Conservation (phyloP, 2,113 vertebrate species). For the Tylochromis polylepis region DNA sequence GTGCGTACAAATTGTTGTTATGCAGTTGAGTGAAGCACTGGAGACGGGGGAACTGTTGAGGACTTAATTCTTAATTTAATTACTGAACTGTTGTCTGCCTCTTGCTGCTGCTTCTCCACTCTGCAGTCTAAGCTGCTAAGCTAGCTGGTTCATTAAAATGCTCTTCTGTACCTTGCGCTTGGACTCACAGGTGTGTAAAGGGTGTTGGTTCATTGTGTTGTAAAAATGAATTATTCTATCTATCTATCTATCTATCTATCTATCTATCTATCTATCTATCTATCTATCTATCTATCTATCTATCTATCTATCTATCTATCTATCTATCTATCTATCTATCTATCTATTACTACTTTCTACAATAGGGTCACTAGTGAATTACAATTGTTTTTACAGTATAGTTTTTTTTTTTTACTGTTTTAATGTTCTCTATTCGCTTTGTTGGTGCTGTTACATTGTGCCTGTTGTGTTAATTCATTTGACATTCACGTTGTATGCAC, state of each 20-base stretch:
- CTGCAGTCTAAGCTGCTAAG: background rate
- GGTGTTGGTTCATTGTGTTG: background rate
- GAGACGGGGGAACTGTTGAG: background rate
- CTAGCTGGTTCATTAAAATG: background rate
- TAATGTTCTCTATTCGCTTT: background rate
- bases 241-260: no score
- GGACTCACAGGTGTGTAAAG: background rate
- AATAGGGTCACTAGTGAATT: background rate
- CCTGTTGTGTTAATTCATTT: background rate
- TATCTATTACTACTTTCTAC: background rate
- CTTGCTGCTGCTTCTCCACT: background rate
- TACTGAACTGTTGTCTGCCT: background rate
- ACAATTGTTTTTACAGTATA: background rate
- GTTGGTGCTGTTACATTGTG: background rate
- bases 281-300: no score
- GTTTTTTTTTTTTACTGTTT: background rate
- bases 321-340: no score
- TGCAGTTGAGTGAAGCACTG: background rate
- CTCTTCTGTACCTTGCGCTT: background rate
- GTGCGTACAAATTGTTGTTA: background rate
- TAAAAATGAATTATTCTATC: background rate
- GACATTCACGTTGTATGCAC: background rate
- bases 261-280: no score
- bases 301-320: no score
- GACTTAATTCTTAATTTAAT: background rate